These are phyloP conservation scores for Oryzias melastigma DNA, from an alignment of 2,113 vertebrate species.

Conservation along the genomic window DNA sequence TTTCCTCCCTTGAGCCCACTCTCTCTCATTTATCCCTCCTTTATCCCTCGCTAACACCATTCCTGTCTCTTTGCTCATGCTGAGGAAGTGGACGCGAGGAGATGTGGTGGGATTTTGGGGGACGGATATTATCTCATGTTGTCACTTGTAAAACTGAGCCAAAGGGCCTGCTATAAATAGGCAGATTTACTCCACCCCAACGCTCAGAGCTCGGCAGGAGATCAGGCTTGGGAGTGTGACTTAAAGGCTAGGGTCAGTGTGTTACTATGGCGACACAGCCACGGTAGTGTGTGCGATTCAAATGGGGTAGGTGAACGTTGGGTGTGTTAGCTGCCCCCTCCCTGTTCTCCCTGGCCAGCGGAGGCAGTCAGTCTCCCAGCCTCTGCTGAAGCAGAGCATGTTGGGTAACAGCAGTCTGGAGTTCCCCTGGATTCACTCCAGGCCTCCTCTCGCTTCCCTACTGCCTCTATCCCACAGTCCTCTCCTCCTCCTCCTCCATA, in stretches of 20 bases:
- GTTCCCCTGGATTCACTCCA: conserved; percentile 80
- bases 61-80: conserved; percentile 4
- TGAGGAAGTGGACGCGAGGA: conserved; percentile 25
- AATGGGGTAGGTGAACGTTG: conserved; percentile 6
- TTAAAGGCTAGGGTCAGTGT: conserved; percentile 67
- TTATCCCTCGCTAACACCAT: neutral
- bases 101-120: conserved; percentile 44
- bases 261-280: conserved; percentile 70
- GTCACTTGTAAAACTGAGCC: conserved; percentile 62
- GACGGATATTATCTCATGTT: conserved; percentile 67
- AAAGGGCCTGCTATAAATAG: conserved; percentile 70
- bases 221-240: conserved; percentile 46
- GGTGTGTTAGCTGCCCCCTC: conserved; percentile 9
- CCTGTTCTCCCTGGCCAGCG: conserved; percentile 19
- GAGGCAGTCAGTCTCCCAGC: conserved; percentile 50
- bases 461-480: conserved; percentile 55
- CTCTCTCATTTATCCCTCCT: conserved; percentile 25
- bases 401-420: conserved; percentile 76
- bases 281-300: conserved; percentile 14
- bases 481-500: conserved; percentile 41
- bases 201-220: conserved; percentile 48
- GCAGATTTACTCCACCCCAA: conserved; percentile 60
- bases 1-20: conserved; percentile 24
- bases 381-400: conserved; percentile 61
- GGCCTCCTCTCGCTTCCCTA: conserved; percentile 65